A percentile compares a stretch with the other conserved stretches of the same genome.
These are phyloP conservation scores for Leptodactylus fuscus DNA, from an alignment of 2,113 vertebrate genomes.

Conservation along the genomic window DNA sequence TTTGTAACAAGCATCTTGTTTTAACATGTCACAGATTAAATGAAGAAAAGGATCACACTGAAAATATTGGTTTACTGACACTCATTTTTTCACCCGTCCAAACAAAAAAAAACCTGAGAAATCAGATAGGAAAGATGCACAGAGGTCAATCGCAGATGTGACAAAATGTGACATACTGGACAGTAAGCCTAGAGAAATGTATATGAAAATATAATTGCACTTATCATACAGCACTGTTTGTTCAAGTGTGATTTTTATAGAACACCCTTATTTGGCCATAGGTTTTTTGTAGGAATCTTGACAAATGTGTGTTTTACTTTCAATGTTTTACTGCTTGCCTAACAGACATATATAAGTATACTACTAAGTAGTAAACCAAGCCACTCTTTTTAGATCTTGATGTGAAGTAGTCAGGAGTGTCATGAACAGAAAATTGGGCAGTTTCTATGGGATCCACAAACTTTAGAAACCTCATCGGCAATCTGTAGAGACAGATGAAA, in stretches of 20 bases:
- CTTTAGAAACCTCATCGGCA: too few relatives aligned
- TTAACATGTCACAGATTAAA: constrained; percentile 35
- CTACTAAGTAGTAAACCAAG: too few relatives aligned
- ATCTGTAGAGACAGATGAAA: too few relatives aligned
- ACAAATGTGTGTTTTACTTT: background rate
- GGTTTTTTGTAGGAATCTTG: background rate
- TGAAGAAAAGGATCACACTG: constrained; percentile 7
- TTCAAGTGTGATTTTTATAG: background rate
- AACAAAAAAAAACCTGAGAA: background rate
- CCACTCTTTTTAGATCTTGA: too few relatives aligned
- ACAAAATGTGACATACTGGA: background rate
- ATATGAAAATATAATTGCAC: background rate
- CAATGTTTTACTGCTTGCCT: background rate
- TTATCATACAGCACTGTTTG: background rate
- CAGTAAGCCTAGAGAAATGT: background rate
- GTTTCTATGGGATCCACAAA: too few relatives aligned
- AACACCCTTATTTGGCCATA: too few relatives aligned
- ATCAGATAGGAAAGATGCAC: background rate
- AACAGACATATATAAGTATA: too few relatives aligned
- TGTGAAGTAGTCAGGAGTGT: too few relatives aligned
- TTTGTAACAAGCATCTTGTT: constrained; percentile 20
- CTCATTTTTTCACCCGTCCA: background rate
- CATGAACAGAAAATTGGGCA: too few relatives aligned
- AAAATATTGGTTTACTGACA: constrained; percentile 31
- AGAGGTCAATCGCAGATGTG: background rate